Evolutionary conservation across 2,797 vertebrate species (phyloP).

Genomic region (Muraenolepis orangiensis): DNA sequence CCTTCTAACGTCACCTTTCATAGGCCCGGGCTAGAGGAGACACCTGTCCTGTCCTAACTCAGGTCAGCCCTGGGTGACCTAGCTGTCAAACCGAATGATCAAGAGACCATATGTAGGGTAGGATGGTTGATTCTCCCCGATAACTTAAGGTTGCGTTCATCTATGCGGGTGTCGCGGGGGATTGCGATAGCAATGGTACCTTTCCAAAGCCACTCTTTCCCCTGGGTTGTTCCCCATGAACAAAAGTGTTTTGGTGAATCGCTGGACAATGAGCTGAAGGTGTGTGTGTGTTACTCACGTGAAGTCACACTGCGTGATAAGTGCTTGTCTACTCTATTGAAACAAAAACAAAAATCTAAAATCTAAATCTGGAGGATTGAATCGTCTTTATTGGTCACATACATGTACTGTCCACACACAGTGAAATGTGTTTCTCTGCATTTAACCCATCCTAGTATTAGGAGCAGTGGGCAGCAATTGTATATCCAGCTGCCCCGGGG

Average conservation of each 20-base stretch:
- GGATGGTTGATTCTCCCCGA: slow-evolving; percentile 20
- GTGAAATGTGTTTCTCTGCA: too few species aligned
- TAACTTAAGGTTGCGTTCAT: slow-evolving; percentile 46
- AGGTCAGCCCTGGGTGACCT: slow-evolving; percentile 27
- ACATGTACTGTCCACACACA: too few species aligned
- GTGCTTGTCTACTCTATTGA: neutral
- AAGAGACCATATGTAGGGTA: slow-evolving; percentile 27
- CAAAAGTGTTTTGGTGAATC: slow-evolving; percentile 16
- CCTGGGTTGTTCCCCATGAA: slow-evolving; percentile 10
- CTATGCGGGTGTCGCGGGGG: slow-evolving; percentile 22
- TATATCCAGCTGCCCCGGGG: too few species aligned
- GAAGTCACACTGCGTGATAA: neutral
- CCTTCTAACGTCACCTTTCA: slow-evolving; percentile 45
- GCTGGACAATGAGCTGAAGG: slow-evolving; percentile 11
- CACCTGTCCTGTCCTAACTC: slow-evolving; percentile 58
- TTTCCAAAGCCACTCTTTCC: slow-evolving; percentile 19
- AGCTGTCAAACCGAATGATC: slow-evolving; percentile 39
- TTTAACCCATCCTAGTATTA: too few species aligned
- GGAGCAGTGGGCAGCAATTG: too few species aligned
- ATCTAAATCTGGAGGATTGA: too few species aligned
- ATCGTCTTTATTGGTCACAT: too few species aligned
- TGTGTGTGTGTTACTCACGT: neutral
- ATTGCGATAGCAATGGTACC: slow-evolving; percentile 29
- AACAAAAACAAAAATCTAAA: too few species aligned
- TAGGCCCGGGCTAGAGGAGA: slow-evolving; percentile 39